Percentiles rank a stretch among this genome's conserved stretches.
phyloP scores from a whole-genome alignment of 2,797 vertebrate genomes.

The Echeneis naucrates region DNA sequence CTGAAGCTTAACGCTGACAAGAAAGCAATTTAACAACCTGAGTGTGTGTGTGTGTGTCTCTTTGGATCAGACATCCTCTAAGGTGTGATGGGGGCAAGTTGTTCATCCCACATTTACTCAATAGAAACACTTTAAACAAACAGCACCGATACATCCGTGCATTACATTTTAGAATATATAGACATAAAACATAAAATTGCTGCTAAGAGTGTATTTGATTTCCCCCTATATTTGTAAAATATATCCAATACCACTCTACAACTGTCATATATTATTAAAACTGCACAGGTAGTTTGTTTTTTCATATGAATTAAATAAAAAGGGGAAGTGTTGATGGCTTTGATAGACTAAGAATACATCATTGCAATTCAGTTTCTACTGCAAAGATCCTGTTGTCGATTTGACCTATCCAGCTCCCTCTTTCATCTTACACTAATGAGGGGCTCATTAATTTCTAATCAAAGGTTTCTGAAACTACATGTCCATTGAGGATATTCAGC shows the following conservation, averaged over 20 bases:
- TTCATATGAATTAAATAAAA: constrained; percentile 41
- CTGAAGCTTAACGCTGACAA: constrained; percentile 75
- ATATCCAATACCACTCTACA: constrained; percentile 15
- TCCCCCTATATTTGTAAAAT: background rate
- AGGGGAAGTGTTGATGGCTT: constrained; percentile 50
- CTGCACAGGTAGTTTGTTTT: constrained; percentile 30
- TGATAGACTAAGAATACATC: constrained; percentile 62
- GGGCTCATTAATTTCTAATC: constrained; percentile 79
- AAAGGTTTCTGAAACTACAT: constrained; percentile 62
- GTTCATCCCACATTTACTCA: constrained; percentile 31
- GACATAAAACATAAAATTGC: constrained; percentile 9
- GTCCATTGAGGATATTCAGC: constrained; percentile 60
- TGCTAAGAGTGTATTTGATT: background rate
- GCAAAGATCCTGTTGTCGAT: constrained; percentile 75
- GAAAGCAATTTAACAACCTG: constrained; percentile 63
- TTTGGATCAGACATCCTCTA: constrained; percentile 41
- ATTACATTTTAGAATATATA: constrained; percentile 9
- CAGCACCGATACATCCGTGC: constrained; percentile 19
- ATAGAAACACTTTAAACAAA: constrained; percentile 43
- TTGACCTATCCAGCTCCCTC: constrained; percentile 70
- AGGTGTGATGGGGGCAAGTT: constrained; percentile 37
- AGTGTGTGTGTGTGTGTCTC: constrained; percentile 17
- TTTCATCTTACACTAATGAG: constrained; percentile 74
- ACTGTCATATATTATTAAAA: constrained; percentile 59
- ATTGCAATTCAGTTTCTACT: constrained; percentile 54